These are phyloP conservation scores for Strix uralensis DNA, from an alignment of 2,113 vertebrate genomes.

Conservation along the genomic window DNA sequence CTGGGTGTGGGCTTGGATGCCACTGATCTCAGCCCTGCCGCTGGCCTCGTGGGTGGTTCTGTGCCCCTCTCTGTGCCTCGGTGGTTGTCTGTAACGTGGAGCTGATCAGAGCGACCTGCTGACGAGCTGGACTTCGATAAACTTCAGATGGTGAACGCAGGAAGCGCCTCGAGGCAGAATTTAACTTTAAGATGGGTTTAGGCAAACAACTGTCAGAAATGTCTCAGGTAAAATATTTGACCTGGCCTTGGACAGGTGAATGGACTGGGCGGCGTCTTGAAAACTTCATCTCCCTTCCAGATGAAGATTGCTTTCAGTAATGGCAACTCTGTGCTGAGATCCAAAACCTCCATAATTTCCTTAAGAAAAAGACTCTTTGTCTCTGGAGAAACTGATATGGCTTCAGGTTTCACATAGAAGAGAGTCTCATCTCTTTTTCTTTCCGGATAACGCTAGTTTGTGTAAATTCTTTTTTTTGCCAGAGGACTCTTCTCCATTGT, in stretches of 20 bases:
- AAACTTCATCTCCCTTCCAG: background rate
- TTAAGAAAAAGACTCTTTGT: background rate
- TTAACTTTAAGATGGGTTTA: background rate
- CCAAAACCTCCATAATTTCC: background rate
- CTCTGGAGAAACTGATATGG: background rate
- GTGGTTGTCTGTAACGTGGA: background rate
- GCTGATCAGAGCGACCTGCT: background rate
- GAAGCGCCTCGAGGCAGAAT: background rate
- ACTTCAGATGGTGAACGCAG: fast-evolving
- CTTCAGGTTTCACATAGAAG: background rate
- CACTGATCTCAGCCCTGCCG: background rate
- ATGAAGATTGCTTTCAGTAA: background rate
- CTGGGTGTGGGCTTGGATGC: background rate
- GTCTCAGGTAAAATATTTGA: background rate
- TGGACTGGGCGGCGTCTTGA: background rate
- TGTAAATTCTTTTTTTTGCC: background rate
- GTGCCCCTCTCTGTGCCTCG: background rate
- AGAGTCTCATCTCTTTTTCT: background rate
- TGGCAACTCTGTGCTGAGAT: background rate
- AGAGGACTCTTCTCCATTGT: background rate
- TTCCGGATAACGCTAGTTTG: background rate
- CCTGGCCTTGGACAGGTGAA: background rate
- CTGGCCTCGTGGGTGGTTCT: background rate
- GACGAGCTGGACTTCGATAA: fast-evolving
- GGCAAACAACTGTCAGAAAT: background rate